Evolutionary conservation across 2,888 invertebrate species (phyloP), one percentile per base, ranked within the genome.

Genomic region (Athrips mouffetella): DNA sequence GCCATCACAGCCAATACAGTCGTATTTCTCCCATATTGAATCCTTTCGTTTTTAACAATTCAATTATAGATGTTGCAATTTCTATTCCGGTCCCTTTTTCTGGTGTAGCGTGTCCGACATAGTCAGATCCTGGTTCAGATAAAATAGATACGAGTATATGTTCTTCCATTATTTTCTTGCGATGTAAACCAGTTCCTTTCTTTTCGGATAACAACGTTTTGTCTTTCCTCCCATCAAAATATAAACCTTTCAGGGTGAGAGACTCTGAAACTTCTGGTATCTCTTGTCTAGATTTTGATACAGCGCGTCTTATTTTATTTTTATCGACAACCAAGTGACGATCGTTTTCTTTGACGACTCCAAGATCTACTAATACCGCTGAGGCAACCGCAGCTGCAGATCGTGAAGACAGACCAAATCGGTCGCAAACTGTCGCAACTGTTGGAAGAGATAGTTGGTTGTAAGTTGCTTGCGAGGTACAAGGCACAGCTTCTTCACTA

Each of bases 341-440:
- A 25, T 25, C 5, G 6, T 5, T 25, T 25, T 25, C 27, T 25
- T 5, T 25, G 27, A 25, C 27, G 5, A 25, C 10, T 25, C 27
- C 27, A 25, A 25, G 6, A 25, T 25, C 27, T 25, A 25, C 27
- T 25, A 25, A 25, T 5, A 25, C 27, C 6, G 27, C 27, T 25
- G 27, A 25, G 27, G 27, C 10, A 10, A 25, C 10, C 6, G 27
- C 27, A 25, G 27, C 27, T 25, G 25, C 25, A 41, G 21, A 10
- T n/a, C 16, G 21, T 41, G 42, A 20, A 11, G 21, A 41, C 6
- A 18, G 39, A 6, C 39, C 39, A 18, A 16, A 13, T 16, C 13
- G 8, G 39, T 16, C 18, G 10, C 39, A 39, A 18, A 39, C 13
- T 18, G 16, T 33, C 11, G 21, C 39, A 29, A 33, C 47, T 47